A percentile compares a stretch with the other conserved stretches of the same genome.
Evolutionary conservation across 2,797 vertebrate genomes (phyloP).

Genomic region (Argya squamiceps): DNA sequence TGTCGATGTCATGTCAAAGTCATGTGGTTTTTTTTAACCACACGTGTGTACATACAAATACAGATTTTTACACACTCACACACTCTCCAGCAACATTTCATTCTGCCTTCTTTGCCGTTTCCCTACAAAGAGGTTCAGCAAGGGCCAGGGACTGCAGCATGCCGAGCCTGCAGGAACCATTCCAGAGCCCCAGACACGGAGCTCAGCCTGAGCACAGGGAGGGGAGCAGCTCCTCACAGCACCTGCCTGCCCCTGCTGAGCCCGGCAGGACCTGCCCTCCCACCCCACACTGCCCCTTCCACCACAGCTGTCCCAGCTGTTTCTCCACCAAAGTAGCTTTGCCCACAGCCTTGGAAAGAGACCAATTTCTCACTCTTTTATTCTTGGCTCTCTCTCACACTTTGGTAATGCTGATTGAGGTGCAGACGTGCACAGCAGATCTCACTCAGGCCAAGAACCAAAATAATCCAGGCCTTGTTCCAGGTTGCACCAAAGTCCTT

Average conservation of each 20-base stretch:
- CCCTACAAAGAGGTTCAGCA: neutral
- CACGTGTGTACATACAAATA: rapidly evolving
- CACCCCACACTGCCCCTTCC: neutral
- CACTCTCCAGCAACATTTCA: neutral
- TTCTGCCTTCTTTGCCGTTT: neutral
- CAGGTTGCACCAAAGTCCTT: conserved; percentile 7
- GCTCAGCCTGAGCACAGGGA: neutral
- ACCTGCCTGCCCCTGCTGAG: neutral
- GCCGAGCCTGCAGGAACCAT: neutral
- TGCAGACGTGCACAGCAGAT: neutral
- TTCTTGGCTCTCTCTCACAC: neutral
- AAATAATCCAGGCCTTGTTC: neutral
- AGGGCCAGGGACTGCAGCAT: neutral
- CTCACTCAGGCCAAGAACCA: neutral
- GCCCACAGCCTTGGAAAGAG: neutral
- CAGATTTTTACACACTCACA: neutral
- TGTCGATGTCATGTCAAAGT: neutral
- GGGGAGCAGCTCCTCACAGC: neutral
- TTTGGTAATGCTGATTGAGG: neutral
- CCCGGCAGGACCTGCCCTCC: neutral
- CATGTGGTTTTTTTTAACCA: rapidly evolving
- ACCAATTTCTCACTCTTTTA: neutral
- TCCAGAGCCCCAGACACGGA: neutral
- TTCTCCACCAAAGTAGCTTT: neutral
- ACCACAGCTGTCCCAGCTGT: neutral